Conservation (phyloP, 2,797 vertebrate genomes). For the Molossus molossus region DNA sequence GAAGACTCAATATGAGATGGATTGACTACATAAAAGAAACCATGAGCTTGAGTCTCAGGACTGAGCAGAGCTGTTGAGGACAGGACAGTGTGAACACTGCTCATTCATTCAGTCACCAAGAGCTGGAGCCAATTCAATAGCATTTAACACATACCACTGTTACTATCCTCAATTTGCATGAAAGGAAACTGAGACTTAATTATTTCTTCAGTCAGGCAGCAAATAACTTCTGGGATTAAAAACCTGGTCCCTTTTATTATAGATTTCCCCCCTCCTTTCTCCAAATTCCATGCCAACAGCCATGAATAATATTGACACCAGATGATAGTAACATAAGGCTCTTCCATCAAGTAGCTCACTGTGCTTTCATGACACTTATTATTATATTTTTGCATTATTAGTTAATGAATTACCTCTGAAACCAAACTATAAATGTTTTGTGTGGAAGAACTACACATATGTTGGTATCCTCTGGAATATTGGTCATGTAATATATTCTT, state of each 20-base stretch:
- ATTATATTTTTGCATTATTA: background rate
- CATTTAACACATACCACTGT: background rate
- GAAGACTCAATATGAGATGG: background rate
- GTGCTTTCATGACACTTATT: background rate
- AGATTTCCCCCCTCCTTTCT: background rate
- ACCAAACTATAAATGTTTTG: constrained; percentile 16
- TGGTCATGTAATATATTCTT: background rate
- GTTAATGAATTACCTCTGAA: constrained; percentile 44
- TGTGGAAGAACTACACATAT: background rate
- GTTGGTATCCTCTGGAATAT: background rate
- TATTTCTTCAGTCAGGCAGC: background rate
- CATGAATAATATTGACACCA: background rate
- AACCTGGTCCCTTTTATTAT: background rate
- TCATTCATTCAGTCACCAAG: background rate
- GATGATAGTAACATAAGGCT: background rate
- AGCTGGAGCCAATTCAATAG: background rate
- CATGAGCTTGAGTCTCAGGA: too few relatives aligned
- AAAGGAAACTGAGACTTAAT: background rate
- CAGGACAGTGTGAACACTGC: background rate
- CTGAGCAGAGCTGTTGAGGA: background rate
- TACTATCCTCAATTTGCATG: background rate
- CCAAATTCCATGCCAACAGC: background rate
- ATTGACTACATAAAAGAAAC: background rate
- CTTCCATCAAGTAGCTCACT: background rate
- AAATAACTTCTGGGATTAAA: background rate